Base-by-base conservation (phyloP, 2,797 vertebrate species). In the Neosilurus mollespiculum region DNA sequence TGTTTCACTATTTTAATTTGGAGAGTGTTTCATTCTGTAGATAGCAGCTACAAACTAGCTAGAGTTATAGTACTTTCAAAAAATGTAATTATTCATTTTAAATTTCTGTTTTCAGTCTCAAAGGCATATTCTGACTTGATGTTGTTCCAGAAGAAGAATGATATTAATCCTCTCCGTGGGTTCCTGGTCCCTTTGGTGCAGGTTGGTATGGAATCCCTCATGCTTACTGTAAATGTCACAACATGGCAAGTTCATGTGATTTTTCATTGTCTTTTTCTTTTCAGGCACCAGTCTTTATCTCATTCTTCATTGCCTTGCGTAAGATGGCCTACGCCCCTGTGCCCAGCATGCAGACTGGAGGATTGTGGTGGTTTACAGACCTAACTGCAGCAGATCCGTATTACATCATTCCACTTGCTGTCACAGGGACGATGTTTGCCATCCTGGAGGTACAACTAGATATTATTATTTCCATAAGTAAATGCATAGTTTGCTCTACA, bases 251-350 rank as follows among this genome's bases (percentile, higher is more conserved):
- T 1, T 16, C 1, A 2, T 49, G 69, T 30, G 9, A 43, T 20
- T 9, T 16, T 71, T 71, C 12, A n/a, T 24, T 69, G 22, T n/a
- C 54, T 14, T 26, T 69, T 34, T 78, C 70, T 64, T 78, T 24
- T 59, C 87, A 97, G 96, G 91, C 95, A 0, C 97, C 97, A 0
- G 49, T 97, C 87, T 98, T 97, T 86, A 87, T 98, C 89, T 98
- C 96, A 0, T 97, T 97, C 93, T 98, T 97, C 93, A 92, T 97
- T 26, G 96, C 95, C 0, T 91, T 98, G 90, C 94, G 96, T 85
- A 95, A 96, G 89, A 97, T 98, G 96, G 91, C 96, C 0, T 93
- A 96, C 34, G 94, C 96, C 70, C 97, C 97, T 0, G 96, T 97
- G 85, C 96, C 96, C 85, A 96, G 96, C 90, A n/a, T 98, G 87